Percentiles rank a stretch among this genome's conserved stretches.
phyloP scores from a whole-genome alignment of 1,140 invertebrate species.

The Leptopilina clavipes region DNA sequence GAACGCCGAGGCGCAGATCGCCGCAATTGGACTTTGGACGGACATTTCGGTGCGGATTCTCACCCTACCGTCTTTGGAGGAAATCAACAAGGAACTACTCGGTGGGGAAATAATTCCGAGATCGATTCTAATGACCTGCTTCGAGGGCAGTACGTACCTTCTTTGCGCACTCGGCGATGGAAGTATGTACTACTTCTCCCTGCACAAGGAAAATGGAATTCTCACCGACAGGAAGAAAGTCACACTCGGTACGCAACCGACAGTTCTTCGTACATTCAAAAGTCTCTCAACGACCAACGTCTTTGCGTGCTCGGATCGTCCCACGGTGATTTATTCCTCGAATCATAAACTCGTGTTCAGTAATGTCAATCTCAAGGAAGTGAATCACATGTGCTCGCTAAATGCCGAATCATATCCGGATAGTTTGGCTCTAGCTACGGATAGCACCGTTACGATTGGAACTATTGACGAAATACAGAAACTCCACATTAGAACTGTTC shows the following conservation, averaged over 20 bases:
- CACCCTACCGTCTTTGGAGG: slow-evolving; percentile 84
- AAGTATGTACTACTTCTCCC: slow-evolving; percentile 96
- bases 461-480: slow-evolving; percentile 99
- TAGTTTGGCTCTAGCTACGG: slow-evolving; percentile 95
- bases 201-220: slow-evolving; percentile 83
- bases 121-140: slow-evolving; percentile 94
- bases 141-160: slow-evolving; percentile 94
- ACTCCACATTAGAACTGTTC: slow-evolving; percentile 95
- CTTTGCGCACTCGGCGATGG: slow-evolving; percentile 97
- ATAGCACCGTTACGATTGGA: slow-evolving; percentile 95
- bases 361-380: slow-evolving; percentile 98
- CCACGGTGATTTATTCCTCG: slow-evolving; percentile 98
- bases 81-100: slow-evolving; percentile 89
- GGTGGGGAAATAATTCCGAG: slow-evolving; percentile 97
- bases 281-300: slow-evolving; percentile 95
- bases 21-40: slow-evolving; percentile 97
- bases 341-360: slow-evolving; percentile 99
- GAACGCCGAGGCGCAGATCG: slow-evolving; percentile 80
- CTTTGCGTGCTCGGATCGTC: slow-evolving; percentile 98
- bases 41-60: slow-evolving; percentile 95
- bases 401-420: slow-evolving; percentile 96
- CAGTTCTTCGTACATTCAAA: slow-evolving; percentile 90
- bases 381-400: slow-evolving; percentile 98
- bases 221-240: slow-evolving; percentile 92
- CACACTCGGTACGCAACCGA: slow-evolving; percentile 97